Evolutionary conservation across 2,888 invertebrate genomes (phyloP).

Genomic region (Anticlea derivata): DNA sequence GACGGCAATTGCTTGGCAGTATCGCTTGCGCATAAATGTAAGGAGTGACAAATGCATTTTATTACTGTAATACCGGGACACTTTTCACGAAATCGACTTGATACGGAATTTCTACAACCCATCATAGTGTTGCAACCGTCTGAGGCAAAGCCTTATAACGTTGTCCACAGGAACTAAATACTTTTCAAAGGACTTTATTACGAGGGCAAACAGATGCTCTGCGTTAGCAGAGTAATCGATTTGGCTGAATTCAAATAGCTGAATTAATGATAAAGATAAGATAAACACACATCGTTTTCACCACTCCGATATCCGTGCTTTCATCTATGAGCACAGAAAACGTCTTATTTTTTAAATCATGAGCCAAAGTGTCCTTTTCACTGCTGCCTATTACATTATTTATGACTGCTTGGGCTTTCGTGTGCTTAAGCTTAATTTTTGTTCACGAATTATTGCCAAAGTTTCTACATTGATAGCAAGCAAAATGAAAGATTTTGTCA

Average conservation of each 20-base stretch:
- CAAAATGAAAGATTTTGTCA: not conserved
- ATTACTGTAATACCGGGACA: slow-evolving; percentile 30
- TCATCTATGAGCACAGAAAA: too few relatives aligned
- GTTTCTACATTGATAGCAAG: not conserved
- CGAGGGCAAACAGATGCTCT: not conserved
- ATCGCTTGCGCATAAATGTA: slow-evolving; percentile 30
- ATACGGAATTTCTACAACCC: slow-evolving; percentile 11
- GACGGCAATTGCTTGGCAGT: slow-evolving; percentile 28
- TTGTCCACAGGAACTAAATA: slow-evolving; percentile 8
- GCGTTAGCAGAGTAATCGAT: not conserved
- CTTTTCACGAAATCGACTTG: slow-evolving; percentile 17
- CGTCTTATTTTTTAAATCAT: too few relatives aligned
- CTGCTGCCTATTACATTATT: too few relatives aligned
- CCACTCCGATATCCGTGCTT: too few relatives aligned
- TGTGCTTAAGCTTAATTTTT: too few relatives aligned
- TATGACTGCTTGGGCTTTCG: too few relatives aligned
- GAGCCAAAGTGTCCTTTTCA: too few relatives aligned
- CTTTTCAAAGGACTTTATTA: slow-evolving; percentile 8
- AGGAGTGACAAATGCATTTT: slow-evolving; percentile 35
- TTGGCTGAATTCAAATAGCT: slow-evolving; percentile 1
- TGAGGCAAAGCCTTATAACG: slow-evolving; percentile 29
- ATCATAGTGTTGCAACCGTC: slow-evolving; percentile 35
- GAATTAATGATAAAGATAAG: too few relatives aligned
- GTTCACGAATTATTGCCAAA: too few relatives aligned
- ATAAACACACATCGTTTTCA: too few relatives aligned